These are phyloP conservation scores for Baryphthengus martii DNA, from an alignment of 2,113 vertebrate genomes.

Conservation along the genomic window DNA sequence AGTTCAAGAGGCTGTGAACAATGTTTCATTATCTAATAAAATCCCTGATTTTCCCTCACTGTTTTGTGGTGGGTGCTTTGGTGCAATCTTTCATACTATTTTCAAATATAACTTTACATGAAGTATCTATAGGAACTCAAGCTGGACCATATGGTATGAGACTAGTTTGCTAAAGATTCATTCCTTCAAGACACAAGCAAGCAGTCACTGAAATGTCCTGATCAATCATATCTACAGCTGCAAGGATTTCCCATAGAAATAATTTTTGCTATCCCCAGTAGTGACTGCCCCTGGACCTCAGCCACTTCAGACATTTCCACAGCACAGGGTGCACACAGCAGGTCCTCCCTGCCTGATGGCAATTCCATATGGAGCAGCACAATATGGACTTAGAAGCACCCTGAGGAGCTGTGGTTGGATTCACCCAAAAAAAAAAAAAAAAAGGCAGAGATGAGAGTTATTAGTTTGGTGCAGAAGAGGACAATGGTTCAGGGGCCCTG, in stretches of 20 bases:
- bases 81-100: not conserved
- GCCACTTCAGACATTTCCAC: not conserved
- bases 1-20: not conserved
- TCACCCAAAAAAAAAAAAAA: not conserved
- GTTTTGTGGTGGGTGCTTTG: not conserved
- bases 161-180: not conserved
- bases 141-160: not conserved
- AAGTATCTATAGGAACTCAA: not conserved
- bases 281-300: not conserved
- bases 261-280: not conserved
- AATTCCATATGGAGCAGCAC: not conserved
- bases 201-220: not conserved
- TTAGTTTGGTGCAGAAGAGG: accelerated
- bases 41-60: not conserved
- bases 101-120: not conserved
- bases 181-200: not conserved
- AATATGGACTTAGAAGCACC: not conserved
- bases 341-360: not conserved
- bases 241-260: not conserved
- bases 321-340: not conserved
- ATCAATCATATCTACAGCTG: not conserved
- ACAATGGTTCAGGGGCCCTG: not conserved
- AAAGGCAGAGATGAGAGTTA: not conserved
- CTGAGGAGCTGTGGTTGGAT: not conserved
- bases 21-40: not conserved